These are phyloP conservation scores for Drosophila borborema DNA, from an alignment of 2,888 invertebrate species.

Conservation along the genomic window DNA sequence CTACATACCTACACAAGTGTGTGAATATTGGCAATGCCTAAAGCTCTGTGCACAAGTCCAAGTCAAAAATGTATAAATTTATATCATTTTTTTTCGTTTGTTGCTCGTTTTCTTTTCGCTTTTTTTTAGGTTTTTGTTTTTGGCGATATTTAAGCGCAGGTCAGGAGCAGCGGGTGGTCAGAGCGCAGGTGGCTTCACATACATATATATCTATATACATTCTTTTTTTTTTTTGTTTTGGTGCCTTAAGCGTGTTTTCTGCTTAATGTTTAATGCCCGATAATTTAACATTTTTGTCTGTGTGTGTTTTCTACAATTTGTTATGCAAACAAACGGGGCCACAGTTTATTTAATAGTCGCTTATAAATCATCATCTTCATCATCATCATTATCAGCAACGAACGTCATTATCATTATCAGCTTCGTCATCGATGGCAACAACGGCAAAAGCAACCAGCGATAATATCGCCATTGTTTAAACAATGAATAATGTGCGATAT, in stretches of 20 bases:
- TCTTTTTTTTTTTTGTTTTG: conserved; percentile 16
- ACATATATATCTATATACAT: not conserved
- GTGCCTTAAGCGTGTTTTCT: conserved; percentile 59
- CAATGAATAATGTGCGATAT: conserved; percentile 69
- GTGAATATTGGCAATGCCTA: conserved; percentile 55
- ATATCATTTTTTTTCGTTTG: conserved; percentile 60
- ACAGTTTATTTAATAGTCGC: conserved; percentile 70
- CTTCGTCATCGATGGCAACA: conserved; percentile 8
- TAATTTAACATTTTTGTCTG: conserved; percentile 61
- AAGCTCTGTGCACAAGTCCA: conserved; percentile 57
- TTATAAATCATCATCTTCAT: conserved; percentile 73
- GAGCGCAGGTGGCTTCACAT: conserved; percentile 70
- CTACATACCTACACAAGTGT: conserved; percentile 32
- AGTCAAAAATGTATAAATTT: conserved; percentile 65
- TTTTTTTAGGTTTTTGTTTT: conserved; percentile 13
- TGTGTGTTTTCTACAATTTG: conserved; percentile 61
- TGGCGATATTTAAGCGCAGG: conserved; percentile 32
- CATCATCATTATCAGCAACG: conserved; percentile 37
- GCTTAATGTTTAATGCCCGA: conserved; percentile 74
- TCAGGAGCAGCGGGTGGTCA: conserved; percentile 66
- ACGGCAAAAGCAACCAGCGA: conserved; percentile 37
- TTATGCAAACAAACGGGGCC: conserved; percentile 76
- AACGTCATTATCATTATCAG: conserved; percentile 51
- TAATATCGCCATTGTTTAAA: conserved; percentile 63
- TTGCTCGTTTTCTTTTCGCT: not conserved